Base-by-base conservation (phyloP, 2,113 vertebrate species). In the Hippocampus guttulatus region DNA sequence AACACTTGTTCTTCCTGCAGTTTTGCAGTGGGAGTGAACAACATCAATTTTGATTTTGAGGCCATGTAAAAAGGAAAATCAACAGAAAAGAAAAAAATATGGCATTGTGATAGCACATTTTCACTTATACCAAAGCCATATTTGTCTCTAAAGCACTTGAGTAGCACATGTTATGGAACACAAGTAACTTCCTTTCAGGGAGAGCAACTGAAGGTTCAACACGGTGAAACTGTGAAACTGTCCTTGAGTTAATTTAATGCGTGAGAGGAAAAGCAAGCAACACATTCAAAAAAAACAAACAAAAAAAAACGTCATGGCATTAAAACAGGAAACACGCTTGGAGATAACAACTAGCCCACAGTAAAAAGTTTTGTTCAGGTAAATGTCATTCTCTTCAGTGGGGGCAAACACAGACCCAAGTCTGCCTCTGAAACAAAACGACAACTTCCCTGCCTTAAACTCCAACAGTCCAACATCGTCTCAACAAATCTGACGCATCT, bases 111-210 rank as follows among this genome's bases (percentile, higher is more conserved):
- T 62, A 41, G 73, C 67, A 75, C 69, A 60, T 63, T 81, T 76
- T 81, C 74, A 73, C 67, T 81, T 79, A 64, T 80, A 82, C 75
- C 47, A 76, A 74, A 84, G 73, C 70, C 81, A 88, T 68, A 81
- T 68, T 73, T 64, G 52, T 81, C 71, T 65, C 43, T 15, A 78
- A 10, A n/a, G 23, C 25, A 15, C 55, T 27, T 27, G 5, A 25
- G 12, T 21, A 10, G 62, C 52, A 68, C 73, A 76, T 49, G 47
- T 51, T 51, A 51, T 51, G 47, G 51, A 70, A 73, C 68, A 80
- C 51, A 45, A 74, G 74, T 66, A 78, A 65, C 75, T 60, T 57
- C 21, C 23, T 12, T 11, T 55, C 3, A 55, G 72, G 71, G 68
- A 70, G 47, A 64, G 63, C 77, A 41, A 57, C 21, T 43, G 43